These are phyloP conservation scores for Gerris buenoi DNA, from an alignment of 1,140 invertebrate species.

Conservation along the genomic window DNA sequence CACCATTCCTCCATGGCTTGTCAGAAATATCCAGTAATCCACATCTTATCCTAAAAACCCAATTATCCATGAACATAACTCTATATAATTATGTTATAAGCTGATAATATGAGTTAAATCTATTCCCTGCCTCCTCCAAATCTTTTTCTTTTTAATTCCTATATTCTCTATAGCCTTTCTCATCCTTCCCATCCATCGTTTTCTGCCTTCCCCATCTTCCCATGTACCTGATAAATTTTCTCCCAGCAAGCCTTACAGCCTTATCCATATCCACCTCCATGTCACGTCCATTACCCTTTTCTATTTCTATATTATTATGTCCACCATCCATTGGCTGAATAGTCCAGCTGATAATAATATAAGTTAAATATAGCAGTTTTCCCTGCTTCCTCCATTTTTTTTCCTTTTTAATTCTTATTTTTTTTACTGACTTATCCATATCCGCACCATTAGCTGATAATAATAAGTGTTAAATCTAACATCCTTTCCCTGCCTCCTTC, in stretches of 20 bases:
- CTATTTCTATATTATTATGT: not conserved
- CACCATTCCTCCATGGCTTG: not conserved
- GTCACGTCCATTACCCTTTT: not conserved
- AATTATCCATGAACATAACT: no score
- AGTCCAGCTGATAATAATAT: not conserved
- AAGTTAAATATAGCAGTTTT: no score
- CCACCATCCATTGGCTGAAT: not conserved
- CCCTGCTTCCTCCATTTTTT: no score
- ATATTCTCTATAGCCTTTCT: not conserved
- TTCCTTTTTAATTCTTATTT: no score
- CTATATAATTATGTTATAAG: no score
- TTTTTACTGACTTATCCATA: no score
- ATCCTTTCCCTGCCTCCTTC: not conserved
- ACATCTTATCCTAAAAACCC: not conserved
- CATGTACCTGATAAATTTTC: not conserved
- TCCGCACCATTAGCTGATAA: no score
- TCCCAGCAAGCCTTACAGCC: no score
- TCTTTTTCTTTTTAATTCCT: not conserved
- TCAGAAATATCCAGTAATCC: not conserved
- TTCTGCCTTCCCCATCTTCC: not conserved
- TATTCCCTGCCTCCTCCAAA: not conserved
- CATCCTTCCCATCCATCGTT: not conserved
- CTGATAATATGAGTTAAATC: not conserved
- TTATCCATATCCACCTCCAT: no score
- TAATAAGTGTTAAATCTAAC: not conserved